Evolutionary conservation across 2,888 invertebrate species (phyloP), one percentile per base, ranked within the genome.

Genomic region (Entomobrya proxima): DNA sequence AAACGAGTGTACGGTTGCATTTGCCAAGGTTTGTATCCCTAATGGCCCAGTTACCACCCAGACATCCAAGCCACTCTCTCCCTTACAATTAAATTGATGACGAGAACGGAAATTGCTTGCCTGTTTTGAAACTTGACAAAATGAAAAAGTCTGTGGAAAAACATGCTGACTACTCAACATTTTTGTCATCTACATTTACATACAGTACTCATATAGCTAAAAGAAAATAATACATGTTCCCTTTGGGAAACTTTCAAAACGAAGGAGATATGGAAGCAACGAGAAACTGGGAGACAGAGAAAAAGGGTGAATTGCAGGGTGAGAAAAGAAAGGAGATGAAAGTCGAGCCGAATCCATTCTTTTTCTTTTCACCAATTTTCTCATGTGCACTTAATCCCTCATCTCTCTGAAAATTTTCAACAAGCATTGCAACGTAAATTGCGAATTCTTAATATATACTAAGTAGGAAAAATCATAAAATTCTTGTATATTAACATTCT

Each of bases 311-410:
- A 15, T n/a, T 47, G 30, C 44, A 74, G 24, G 50, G 40, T 37
- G 40, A 58, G 21, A 75, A 67, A 50, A 72, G 44, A 18, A 75
- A 32, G 7, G 40, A 24, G 58, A 58, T 58, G 78, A 44, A 82
- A 82, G 82, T 27, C 3, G n/a, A 52, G 69, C 24, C n/a, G 35
- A 64, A 30, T 35, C 27, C 37, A 74, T 75, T 75, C 52, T 72
- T 80, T 64, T 75, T 64, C 27, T 75, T 50, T 75, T 82, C 61
- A 58, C 50, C 75, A 82, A 82, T 82, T 82, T 82, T 75, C 82
- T 82, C 82, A 82, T 82, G 82, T 75, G 74, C 58, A 82, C 75
- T 82, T 82, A 75, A 82, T 82, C 82, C 50, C 75, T 82, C 82
- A 74, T 75, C 82, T 72, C 24, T 58, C 21, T 24, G 52, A 50